These are phyloP conservation scores for Cyaniris semiargus DNA, from an alignment of 2,888 invertebrate species.

Conservation along the genomic window DNA sequence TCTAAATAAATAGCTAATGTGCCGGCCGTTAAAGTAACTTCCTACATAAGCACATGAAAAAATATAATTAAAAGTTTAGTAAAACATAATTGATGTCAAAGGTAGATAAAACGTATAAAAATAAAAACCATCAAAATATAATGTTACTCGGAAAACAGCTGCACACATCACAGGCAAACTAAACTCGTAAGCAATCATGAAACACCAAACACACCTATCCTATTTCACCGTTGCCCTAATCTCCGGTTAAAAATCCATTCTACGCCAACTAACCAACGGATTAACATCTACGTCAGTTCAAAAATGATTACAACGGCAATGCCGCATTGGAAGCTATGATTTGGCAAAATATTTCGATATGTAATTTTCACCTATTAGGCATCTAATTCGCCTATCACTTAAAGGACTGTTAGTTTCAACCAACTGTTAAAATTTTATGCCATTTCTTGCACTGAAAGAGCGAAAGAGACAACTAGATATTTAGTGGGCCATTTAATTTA, in stretches of 20 bases:
- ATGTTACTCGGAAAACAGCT: neutral
- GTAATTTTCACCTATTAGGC: neutral
- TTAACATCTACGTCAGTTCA: neutral
- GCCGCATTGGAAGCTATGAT: neutral
- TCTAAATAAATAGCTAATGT: neutral
- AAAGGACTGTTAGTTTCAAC: neutral
- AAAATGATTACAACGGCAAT: neutral
- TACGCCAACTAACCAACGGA: neutral
- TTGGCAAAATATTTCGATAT: constrained; percentile 24
- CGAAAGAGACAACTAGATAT: neutral
- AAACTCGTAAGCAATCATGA: neutral
- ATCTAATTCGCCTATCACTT: neutral
- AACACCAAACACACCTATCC: constrained; percentile 7
- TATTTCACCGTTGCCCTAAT: neutral
- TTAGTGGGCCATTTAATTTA: neutral
- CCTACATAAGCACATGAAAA: neutral
- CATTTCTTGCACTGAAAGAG: neutral
- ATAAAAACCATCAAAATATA: neutral
- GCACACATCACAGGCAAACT: neutral
- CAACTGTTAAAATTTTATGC: neutral
- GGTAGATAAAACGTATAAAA: neutral
- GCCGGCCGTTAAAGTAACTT: neutral
- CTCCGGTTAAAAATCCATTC: neutral
- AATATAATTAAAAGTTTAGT: neutral
- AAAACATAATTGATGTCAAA: neutral